Conservation (phyloP, 1,140 invertebrate genomes). For the Akabosia matsudoensis region DNA sequence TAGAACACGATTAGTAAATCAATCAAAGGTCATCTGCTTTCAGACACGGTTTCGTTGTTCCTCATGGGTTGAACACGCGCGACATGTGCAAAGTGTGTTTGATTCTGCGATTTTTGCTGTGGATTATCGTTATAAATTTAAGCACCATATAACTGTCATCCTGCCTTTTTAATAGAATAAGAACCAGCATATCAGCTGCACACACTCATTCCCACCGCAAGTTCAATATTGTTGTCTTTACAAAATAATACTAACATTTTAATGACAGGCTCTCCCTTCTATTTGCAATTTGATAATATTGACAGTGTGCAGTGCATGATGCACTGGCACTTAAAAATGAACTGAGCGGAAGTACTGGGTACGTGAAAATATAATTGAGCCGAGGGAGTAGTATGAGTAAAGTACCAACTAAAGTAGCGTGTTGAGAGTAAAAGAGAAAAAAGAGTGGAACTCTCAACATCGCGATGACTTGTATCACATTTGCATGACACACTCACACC, state of each 20-base stretch:
- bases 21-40: constrained; percentile 5
- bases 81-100: not conserved
- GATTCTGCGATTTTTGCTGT: not conserved
- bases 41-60: not conserved
- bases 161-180: not conserved
- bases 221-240: not conserved
- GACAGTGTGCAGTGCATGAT: constrained; percentile 8
- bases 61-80: no score
- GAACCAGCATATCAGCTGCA: no score
- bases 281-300: constrained; percentile 6
- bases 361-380: not conserved
- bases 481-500: constrained; percentile 21
- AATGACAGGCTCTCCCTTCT: not conserved
- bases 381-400: not conserved
- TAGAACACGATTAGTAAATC: constrained; percentile 12
- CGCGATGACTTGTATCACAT: constrained; percentile 19
- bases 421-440: not conserved
- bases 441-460: not conserved
- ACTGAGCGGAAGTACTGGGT: not conserved
- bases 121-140: not conserved
- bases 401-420: not conserved
- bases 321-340: not conserved
- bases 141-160: constrained; percentile 9
- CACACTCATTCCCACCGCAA: not conserved
- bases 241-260: not conserved